A percentile compares a stretch with the other conserved stretches of the same genome.
Evolutionary conservation across 1,140 invertebrate species (phyloP).

Genomic region (Lutraria rhynchaena): DNA sequence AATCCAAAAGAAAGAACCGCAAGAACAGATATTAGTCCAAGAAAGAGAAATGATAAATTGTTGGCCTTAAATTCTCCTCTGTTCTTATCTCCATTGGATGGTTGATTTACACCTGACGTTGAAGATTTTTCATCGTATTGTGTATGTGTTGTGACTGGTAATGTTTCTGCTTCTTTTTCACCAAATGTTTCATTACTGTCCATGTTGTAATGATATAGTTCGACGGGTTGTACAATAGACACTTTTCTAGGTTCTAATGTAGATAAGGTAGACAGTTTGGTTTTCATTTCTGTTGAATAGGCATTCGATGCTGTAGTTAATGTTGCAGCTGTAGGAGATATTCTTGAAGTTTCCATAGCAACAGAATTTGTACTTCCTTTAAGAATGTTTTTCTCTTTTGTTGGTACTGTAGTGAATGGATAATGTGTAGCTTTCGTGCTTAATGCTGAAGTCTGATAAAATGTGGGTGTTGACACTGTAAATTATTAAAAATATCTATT

Average conservation of each 20-base stretch:
- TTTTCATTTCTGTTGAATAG: constrained; percentile 29
- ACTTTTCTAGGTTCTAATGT: no score
- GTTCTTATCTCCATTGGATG: background rate
- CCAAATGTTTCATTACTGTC: background rate
- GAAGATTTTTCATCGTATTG: background rate
- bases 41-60: constrained; percentile 29
- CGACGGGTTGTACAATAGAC: background rate
- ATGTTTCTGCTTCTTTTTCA: background rate
- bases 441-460: no score
- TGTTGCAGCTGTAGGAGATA: background rate
- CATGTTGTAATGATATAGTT: background rate
- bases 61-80: constrained; percentile 23
- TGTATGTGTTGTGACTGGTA: background rate
- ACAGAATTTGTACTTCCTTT: no score
- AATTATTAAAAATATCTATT: no score
- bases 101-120: background rate
- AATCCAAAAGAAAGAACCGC: background rate
- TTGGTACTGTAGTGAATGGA: no score
- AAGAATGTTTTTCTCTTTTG: no score
- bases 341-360: no score
- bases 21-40: constrained; percentile 10
- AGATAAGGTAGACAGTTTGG: no score
- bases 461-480: no score
- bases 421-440: no score
- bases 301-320: background rate